Percentiles rank a stretch among this genome's conserved stretches.
phyloP scores from a whole-genome alignment of 2,113 vertebrate genomes.

The Platycercus adscitus region DNA sequence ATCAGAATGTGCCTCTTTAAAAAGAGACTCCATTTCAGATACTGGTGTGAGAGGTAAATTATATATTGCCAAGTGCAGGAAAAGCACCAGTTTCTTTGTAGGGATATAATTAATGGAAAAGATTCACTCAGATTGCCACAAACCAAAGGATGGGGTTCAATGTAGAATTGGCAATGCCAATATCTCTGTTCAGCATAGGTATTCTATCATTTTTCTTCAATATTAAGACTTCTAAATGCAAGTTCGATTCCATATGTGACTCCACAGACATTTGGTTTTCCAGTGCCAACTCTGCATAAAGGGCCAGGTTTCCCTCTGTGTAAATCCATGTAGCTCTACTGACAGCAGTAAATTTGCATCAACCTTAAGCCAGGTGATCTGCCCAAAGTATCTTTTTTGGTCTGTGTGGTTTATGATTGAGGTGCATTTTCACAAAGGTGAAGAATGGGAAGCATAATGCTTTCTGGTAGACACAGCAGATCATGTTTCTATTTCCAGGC shows the following conservation, averaged over 20 bases:
- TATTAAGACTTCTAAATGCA: background rate
- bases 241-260: background rate
- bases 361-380: background rate
- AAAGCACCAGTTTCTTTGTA: background rate
- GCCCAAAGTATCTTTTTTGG: background rate
- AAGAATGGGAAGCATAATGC: background rate
- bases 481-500: background rate
- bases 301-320: background rate
- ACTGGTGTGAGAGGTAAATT: background rate
- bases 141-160: background rate
- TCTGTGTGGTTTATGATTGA: accelerated
- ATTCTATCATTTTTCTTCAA: background rate
- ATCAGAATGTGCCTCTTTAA: background rate
- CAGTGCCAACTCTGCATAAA: background rate
- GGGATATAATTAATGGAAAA: background rate
- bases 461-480: background rate
- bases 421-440: background rate
- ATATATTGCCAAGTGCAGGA: background rate
- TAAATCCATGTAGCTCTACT: background rate
- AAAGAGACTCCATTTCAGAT: background rate
- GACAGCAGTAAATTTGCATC: background rate
- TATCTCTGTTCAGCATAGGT: background rate
- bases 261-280: background rate
- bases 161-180: background rate
- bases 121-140: background rate